phyloP scores from a whole-genome alignment of 2,797 vertebrate species.

The Argyrosomus regius region DNA sequence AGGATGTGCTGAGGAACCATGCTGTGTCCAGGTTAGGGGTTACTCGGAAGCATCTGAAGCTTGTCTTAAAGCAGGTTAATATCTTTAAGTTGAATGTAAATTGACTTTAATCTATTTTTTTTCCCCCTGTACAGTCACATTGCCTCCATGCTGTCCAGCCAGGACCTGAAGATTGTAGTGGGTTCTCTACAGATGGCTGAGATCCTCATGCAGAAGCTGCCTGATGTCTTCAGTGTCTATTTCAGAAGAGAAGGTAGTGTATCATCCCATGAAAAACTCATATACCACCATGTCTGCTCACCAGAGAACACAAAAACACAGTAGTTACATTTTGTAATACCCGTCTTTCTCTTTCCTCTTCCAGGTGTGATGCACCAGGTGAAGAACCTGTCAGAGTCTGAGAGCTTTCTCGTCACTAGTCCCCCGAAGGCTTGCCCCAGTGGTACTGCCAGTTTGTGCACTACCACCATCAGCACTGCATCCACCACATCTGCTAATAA shows the following conservation, averaged over 20 bases:
- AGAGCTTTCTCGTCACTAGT: conserved; percentile 93
- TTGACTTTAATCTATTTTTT: conserved; percentile 20
- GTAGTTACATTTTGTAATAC: background rate
- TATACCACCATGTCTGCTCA: background rate
- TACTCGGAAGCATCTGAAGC: background rate
- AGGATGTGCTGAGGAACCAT: conserved; percentile 99
- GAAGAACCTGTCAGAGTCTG: conserved; percentile 97
- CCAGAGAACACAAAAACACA: background rate
- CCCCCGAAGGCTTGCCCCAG: conserved; percentile 97
- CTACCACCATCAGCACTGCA: conserved; percentile 93
- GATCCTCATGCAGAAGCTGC: conserved; percentile 99
- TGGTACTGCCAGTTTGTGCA: conserved; percentile 91
- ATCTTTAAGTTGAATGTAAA: background rate
- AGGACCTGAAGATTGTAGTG: conserved; percentile 99
- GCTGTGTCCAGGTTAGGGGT: conserved; percentile 94
- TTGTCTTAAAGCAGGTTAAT: background rate
- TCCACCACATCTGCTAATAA: conserved; percentile 92
- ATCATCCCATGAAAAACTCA: background rate
- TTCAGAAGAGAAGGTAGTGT: conserved; percentile 97
- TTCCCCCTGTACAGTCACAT: conserved; percentile 91
- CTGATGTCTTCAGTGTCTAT: conserved; percentile 99
- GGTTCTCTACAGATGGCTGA: conserved; percentile 99
- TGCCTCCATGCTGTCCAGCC: conserved; percentile 99
- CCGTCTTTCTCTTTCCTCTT: background rate
- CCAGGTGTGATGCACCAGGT: conserved; percentile 99